phyloP scores from a whole-genome alignment of 1,140 invertebrate species.

The Dufourea novaeangliae region DNA sequence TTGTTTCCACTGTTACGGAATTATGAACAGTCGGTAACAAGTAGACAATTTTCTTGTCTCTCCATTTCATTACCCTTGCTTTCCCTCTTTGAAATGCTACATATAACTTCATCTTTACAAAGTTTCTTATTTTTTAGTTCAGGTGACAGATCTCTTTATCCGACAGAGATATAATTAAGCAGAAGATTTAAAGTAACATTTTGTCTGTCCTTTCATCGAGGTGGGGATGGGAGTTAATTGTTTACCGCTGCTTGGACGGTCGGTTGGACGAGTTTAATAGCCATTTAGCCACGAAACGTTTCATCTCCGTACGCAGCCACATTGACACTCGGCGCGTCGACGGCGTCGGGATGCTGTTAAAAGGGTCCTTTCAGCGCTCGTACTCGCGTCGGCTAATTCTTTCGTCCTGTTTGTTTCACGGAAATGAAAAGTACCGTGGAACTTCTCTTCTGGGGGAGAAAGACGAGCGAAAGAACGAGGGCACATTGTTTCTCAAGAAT shows the following conservation, averaged over 20 bases:
- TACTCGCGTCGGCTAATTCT: not conserved
- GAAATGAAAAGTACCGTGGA: not conserved
- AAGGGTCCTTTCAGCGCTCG: not conserved
- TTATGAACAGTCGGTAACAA: not conserved
- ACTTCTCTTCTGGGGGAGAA: not conserved
- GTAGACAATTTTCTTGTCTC: too few relatives aligned
- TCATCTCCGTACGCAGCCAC: not conserved
- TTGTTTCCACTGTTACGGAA: too few relatives aligned
- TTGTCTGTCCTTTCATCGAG: not conserved
- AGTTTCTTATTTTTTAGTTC: too few relatives aligned
- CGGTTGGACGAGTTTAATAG: constrained; percentile 2
- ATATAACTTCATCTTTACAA: too few relatives aligned
- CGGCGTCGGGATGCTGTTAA: not conserved
- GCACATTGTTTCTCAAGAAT: not conserved
- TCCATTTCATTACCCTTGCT: too few relatives aligned
- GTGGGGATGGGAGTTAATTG: not conserved
- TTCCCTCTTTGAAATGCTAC: too few relatives aligned
- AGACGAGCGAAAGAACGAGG: not conserved
- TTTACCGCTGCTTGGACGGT: not conserved
- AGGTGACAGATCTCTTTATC: too few relatives aligned
- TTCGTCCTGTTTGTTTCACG: not conserved
- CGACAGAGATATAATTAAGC: too few relatives aligned
- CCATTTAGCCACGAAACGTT: not conserved
- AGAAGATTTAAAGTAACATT: not conserved
- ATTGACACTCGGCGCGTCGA: not conserved